Conservation (phyloP, 2,888 invertebrate genomes). For the Cheilosia impressa region DNA sequence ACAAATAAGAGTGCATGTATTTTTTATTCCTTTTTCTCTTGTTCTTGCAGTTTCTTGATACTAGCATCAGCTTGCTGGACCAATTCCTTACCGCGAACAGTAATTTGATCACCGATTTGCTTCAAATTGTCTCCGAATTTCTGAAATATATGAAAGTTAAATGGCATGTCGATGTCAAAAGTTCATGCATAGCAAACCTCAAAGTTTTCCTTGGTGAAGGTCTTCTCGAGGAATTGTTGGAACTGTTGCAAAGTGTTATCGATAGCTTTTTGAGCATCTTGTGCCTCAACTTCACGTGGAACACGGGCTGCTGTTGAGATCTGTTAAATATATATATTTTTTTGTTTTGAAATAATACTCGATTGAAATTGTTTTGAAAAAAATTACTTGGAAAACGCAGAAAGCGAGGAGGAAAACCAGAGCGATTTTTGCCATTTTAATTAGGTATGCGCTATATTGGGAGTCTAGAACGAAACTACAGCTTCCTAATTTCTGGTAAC, state of each 20-base stretch:
- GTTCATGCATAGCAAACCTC: constrained; percentile 16
- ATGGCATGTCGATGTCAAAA: neutral
- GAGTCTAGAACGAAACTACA: constrained; percentile 41
- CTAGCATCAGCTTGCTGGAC: constrained; percentile 47
- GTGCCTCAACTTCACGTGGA: constrained; percentile 15
- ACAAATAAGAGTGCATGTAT: neutral
- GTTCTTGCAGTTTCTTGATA: constrained; percentile 48
- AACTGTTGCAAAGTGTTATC: constrained; percentile 33
- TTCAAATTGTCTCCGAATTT: constrained; percentile 53
- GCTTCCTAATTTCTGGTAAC: neutral
- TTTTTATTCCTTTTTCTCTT: neutral
- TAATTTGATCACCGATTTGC: constrained; percentile 49
- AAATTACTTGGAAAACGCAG: constrained; percentile 51
- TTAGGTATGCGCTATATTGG: constrained; percentile 24
- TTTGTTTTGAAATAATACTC: neutral
- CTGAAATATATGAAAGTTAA: constrained; percentile 21
- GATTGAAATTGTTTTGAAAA: neutral
- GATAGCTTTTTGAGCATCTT: constrained; percentile 29
- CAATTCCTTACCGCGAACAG: constrained; percentile 45
- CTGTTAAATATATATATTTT: constrained; percentile 18
- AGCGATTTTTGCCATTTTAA: constrained; percentile 55
- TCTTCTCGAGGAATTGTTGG: constrained; percentile 37
- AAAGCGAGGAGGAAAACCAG: constrained; percentile 48
- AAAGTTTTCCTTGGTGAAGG: constrained; percentile 52
- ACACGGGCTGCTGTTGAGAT: constrained; percentile 46